These are phyloP conservation scores for Chironomus striatipennis DNA, from an alignment of 1,140 invertebrate genomes.

Conservation along the genomic window DNA sequence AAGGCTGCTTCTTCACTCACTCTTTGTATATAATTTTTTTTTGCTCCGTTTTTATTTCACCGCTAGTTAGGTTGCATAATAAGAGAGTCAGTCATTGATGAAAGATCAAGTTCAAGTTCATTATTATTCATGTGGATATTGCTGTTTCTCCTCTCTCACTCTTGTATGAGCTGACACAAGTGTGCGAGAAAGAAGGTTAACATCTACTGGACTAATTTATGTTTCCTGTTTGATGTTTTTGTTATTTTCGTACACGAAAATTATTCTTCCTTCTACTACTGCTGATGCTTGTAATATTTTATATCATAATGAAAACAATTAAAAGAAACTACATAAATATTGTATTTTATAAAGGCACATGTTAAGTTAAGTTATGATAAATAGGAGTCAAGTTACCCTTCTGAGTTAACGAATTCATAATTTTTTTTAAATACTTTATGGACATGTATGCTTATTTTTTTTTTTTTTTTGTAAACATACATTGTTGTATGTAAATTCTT, in stretches of 20 bases:
- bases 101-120: constrained; percentile 13
- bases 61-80: background rate
- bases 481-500: too few relatives aligned
- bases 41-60: background rate
- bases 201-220: background rate
- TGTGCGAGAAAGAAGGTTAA: background rate
- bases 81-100: background rate
- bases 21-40: background rate
- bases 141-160: background rate
- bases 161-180: background rate
- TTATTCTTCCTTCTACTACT: background rate
- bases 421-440: too few relatives aligned
- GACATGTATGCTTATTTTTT: too few relatives aligned
- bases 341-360: too few relatives aligned
- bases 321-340: too few relatives aligned
- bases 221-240: background rate
- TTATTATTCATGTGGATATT: background rate
- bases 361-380: too few relatives aligned
- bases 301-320: background rate
- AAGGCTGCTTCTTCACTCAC: background rate
- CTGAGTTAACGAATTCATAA: too few relatives aligned
- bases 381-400: too few relatives aligned
- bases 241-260: background rate
- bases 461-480: too few relatives aligned
- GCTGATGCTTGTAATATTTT: background rate